These are phyloP conservation scores for Cuculus canorus DNA, from an alignment of 2,797 vertebrate species.

Conservation along the genomic window DNA sequence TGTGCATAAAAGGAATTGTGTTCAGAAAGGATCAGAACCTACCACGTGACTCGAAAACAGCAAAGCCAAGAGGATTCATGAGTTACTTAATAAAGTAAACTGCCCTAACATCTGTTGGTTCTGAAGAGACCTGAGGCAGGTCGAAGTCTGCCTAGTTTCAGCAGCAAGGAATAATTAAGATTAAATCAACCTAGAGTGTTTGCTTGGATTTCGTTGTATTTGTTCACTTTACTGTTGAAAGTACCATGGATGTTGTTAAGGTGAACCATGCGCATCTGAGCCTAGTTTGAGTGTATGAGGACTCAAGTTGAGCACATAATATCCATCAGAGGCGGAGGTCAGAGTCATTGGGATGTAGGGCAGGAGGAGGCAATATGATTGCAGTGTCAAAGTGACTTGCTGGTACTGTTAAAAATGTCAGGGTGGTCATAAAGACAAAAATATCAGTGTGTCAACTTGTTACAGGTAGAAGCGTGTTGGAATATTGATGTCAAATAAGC, in stretches of 20 bases:
- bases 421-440: neutral
- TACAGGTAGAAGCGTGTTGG: neutral
- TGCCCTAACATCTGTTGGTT: neutral
- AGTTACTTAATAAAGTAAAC: neutral
- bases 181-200: neutral
- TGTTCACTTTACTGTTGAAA: neutral
- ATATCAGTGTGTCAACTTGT: neutral
- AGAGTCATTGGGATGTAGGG: neutral
- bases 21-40: neutral
- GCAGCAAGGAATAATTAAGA: neutral
- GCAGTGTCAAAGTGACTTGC: neutral
- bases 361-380: neutral
- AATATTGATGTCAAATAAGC: neutral
- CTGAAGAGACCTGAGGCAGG: neutral
- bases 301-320: neutral
- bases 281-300: neutral
- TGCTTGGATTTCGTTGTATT: neutral
- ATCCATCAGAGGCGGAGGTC: neutral
- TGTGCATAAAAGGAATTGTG: neutral
- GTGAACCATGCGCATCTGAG: accelerated
- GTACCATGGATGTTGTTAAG: neutral
- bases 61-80: neutral
- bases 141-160: neutral
- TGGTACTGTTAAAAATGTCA: neutral
- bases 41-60: neutral